These are phyloP conservation scores for Akabosia matsudoensis DNA, from an alignment of 1,140 invertebrate genomes.

Conservation along the genomic window DNA sequence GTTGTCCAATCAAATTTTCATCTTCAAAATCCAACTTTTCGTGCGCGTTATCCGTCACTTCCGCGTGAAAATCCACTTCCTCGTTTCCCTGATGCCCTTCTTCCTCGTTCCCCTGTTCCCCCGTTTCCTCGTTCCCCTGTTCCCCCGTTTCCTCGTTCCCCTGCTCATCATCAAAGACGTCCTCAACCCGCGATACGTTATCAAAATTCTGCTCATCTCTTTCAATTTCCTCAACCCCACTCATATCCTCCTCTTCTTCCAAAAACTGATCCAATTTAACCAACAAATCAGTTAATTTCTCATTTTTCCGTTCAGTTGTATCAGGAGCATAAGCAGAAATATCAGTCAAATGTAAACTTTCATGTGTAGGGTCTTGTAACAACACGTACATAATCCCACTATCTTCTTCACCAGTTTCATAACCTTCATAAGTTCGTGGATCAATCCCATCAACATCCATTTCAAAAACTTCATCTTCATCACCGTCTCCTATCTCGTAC, in stretches of 20 bases:
- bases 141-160: constrained; percentile 1
- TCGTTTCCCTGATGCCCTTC: constrained; percentile 6
- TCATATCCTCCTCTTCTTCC: no score
- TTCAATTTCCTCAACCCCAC: neutral
- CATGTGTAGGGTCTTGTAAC: no score
- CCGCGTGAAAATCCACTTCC: neutral
- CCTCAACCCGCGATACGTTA: constrained; percentile 52
- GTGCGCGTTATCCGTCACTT: neutral
- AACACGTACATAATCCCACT: no score
- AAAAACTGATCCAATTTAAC: neutral
- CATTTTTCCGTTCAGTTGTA: neutral
- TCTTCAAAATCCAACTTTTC: neutral
- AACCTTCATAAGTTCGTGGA: constrained; percentile 49
- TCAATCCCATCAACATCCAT: constrained; percentile 50
- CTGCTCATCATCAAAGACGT: constrained; percentile 38
- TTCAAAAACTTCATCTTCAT: constrained; percentile 26
- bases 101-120: constrained; percentile 30
- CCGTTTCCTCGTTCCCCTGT: constrained; percentile 37
- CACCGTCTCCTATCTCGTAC: no score
- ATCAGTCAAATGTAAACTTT: no score
- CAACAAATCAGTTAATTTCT: neutral
- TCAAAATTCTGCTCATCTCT: neutral
- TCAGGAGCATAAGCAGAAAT: no score
- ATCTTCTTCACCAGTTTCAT: constrained; percentile 52
- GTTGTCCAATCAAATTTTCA: neutral